Conservation (phyloP, 2,113 vertebrate genomes). For the Sinocyclocheilus rhinocerous region DNA sequence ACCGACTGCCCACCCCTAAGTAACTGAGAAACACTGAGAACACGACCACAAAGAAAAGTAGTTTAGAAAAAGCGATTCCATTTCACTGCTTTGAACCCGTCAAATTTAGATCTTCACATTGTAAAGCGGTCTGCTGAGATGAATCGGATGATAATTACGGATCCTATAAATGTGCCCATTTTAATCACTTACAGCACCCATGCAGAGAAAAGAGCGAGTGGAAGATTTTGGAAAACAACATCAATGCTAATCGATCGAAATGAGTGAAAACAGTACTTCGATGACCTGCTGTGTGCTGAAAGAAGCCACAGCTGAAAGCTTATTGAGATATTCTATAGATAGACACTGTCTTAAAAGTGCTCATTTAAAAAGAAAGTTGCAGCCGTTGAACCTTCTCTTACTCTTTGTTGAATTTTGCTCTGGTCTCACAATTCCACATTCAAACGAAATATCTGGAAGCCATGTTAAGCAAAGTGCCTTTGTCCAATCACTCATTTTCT, state of each 20-base stretch:
- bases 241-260: background rate
- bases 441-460: constrained; percentile 33
- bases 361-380: constrained; percentile 35
- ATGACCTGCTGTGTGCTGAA: background rate
- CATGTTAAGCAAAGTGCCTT: constrained; percentile 24
- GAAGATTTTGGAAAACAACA: background rate
- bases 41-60: background rate
- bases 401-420: constrained; percentile 40
- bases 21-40: background rate
- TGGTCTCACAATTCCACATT: constrained; percentile 25
- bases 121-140: constrained; percentile 19
- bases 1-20: too few relatives aligned
- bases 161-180: constrained; percentile 3
- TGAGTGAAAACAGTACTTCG: background rate
- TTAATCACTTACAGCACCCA: background rate
- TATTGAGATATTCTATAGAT: constrained; percentile 1
- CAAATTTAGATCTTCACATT: background rate
- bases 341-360: constrained; percentile 45
- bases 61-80: background rate
- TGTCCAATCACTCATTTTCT: constrained; percentile 43
- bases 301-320: constrained; percentile 6
- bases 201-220: background rate
- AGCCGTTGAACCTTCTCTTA: background rate
- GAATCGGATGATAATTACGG: background rate
- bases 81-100: background rate